These are phyloP conservation scores for Andrena bucephala DNA, from an alignment of 2,888 invertebrate species.

Conservation along the genomic window DNA sequence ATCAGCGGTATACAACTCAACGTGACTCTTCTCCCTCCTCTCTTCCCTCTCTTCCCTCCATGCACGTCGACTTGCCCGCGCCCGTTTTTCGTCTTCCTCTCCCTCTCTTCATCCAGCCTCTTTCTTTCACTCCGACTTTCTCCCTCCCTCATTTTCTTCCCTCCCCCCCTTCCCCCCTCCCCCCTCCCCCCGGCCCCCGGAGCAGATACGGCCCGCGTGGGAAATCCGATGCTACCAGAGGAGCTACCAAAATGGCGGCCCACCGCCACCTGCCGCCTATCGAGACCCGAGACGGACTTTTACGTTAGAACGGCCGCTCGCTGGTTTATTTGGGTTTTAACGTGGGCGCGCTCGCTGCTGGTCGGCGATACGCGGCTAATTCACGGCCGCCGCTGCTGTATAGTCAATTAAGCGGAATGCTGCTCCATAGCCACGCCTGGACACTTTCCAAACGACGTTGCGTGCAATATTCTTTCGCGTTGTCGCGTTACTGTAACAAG, in stretches of 20 bases:
- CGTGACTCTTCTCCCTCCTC: conserved; percentile 41
- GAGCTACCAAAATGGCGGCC: conserved; percentile 68
- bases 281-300: conserved; percentile 19
- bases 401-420: background rate
- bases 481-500: background rate
- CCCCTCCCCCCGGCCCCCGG: background rate
- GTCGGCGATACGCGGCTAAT: background rate
- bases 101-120: background rate
- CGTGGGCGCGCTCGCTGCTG: background rate
- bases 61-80: background rate
- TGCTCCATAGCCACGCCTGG: background rate
- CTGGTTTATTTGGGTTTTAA: background rate
- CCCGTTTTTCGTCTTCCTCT: background rate
- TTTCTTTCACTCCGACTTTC: background rate
- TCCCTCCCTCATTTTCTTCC: background rate
- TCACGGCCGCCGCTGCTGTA: background rate
- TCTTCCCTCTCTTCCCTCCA: conserved; percentile 4
- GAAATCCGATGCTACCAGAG: conserved; percentile 45
- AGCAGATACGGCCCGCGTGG: conserved; percentile 35
- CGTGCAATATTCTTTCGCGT: background rate
- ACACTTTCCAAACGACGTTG: background rate
- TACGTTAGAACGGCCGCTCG: background rate
- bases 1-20: conserved; percentile 55
- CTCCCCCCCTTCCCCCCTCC: background rate
- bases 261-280: conserved; percentile 25